Evolutionary conservation across 2,797 vertebrate genomes (phyloP).

Genomic region (Sandelia bainsii): DNA sequence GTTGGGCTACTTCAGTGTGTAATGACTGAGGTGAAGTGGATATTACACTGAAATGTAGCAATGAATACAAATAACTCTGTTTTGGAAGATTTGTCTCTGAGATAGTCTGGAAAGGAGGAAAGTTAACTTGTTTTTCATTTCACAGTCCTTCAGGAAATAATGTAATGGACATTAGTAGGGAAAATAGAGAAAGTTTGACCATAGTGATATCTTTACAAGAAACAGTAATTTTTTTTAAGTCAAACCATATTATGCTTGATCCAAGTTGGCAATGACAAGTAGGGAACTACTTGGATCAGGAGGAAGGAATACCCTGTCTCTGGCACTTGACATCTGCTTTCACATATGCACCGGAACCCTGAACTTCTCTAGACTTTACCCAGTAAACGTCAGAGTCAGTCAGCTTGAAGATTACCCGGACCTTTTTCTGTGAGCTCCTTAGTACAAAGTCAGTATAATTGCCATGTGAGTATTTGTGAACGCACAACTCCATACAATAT

Average conservation of each 20-base stretch:
- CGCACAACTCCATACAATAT: too few relatives aligned
- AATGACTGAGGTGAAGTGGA: constrained; percentile 66
- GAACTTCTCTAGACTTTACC: too few relatives aligned
- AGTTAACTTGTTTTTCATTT: constrained; percentile 21
- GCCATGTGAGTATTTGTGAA: too few relatives aligned
- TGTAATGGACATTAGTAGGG: neutral
- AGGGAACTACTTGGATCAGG: neutral
- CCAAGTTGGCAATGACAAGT: constrained; percentile 9
- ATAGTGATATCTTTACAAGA: constrained; percentile 14
- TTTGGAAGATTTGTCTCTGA: constrained; percentile 48
- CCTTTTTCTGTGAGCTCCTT: too few relatives aligned
- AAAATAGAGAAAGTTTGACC: neutral
- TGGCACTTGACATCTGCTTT: too few relatives aligned
- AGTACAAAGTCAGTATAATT: too few relatives aligned
- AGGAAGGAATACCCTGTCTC: neutral
- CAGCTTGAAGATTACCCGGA: too few relatives aligned
- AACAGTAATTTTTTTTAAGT: constrained; percentile 25
- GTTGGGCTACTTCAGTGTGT: constrained; percentile 47
- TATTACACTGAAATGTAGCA: constrained; percentile 55
- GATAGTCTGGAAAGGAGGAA: too few relatives aligned
- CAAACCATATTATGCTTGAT: constrained; percentile 20
- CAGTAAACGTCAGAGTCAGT: too few relatives aligned
- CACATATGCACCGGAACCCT: too few relatives aligned
- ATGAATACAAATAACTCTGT: constrained; percentile 58
- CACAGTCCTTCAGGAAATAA: constrained; percentile 28